Evolutionary conservation across 2,797 vertebrate genomes (phyloP).

Genomic region (Nyctalus aviator): DNA sequence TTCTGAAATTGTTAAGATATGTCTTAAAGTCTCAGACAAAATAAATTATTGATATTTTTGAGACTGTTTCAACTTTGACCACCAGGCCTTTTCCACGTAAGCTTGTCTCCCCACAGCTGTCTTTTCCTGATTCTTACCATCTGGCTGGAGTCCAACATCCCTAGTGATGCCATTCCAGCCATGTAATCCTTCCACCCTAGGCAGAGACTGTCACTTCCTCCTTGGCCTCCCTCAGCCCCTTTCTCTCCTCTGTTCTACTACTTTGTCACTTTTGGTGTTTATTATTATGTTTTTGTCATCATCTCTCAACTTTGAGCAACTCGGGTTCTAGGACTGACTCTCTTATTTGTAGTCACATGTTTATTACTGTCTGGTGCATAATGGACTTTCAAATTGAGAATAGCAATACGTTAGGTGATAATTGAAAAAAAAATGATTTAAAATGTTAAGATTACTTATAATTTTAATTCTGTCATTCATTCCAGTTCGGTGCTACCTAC

Average conservation of each 20-base stretch:
- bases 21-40: not conserved
- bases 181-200: not conserved
- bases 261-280: not conserved
- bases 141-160: not conserved
- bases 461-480: not conserved
- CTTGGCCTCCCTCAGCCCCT: accelerated
- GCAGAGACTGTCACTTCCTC: not conserved
- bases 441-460: not conserved
- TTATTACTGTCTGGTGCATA: not conserved
- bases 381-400: not conserved
- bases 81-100: not conserved
- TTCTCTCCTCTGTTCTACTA: not conserved
- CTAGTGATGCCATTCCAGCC: accelerated
- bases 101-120: not conserved
- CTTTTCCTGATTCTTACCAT: not conserved
- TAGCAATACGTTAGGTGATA: not conserved
- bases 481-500: not conserved
- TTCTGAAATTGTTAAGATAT: not conserved
- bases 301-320: not conserved
- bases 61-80: not conserved
- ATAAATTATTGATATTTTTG: not conserved
- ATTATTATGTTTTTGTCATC: not conserved
- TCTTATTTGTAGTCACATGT: not conserved
- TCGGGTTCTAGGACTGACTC: not conserved
- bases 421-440: not conserved